Base-by-base conservation (phyloP, 2,797 vertebrate genomes). In the Carapus acus region DNA sequence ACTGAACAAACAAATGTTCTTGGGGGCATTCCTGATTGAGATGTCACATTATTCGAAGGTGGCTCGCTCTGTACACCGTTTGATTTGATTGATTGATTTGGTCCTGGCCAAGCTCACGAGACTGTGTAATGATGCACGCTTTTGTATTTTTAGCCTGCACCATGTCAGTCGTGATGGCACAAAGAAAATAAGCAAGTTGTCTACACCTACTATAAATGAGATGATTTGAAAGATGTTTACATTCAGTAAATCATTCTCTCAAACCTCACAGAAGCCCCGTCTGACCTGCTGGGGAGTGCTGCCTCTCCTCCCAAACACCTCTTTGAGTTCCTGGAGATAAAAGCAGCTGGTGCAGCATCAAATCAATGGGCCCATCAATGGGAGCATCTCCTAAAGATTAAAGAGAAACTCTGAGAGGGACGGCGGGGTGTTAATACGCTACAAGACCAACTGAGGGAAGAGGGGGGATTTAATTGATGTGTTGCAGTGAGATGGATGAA, bases 301-400 rank as follows among this genome's bases (percentile, higher is more conserved):
- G 31, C 49, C 48, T 73, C 58, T 42, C 61, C 69, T 71, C 61
- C 39, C 22, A 44, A 54, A 36, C 69, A 65, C 71, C 61, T 61
- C 82, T 86, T 86, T 86, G 83, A 83, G 86, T 80, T 81, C 69
- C 45, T 67, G 40, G 77, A 88, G 88, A 90, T 89, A 81, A 90
- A 89, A 90, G 87, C 78, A 69, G 69, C 76, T 54, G 76, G 71
- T 51, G 69, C 83, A 80, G 85, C 86, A 88, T 86, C 82, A 85
- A 80, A 90, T 90, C 86, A 82, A 89, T 89, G 82, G 73, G 34
- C 51, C 78, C 80, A 84, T 88, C 86, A 88, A 87, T 89, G 79
- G 79, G 73, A 85, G 82, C 86, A 85, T 80, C 74, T 84, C 76
- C 76, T 71, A 65, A 83, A 90, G 88, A 90, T 90, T 90, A 90